Percentiles rank a stretch among this genome's conserved stretches.
Conservation (phyloP, 2,113 vertebrate species). For the Lasiurus borealis region DNA sequence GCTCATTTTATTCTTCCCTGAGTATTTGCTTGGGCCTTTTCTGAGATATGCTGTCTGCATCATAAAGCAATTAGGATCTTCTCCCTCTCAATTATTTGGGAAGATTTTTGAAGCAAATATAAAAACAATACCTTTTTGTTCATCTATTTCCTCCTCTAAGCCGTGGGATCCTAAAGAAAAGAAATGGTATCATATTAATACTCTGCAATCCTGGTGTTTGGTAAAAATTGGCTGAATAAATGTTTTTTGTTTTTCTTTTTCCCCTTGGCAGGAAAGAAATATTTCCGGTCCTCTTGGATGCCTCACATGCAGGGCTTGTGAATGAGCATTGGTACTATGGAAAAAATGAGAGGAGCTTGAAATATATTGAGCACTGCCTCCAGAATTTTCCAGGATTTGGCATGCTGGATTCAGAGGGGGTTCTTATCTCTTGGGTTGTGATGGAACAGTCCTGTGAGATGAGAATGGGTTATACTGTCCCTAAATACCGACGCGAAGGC, state of each 20-base stretch:
- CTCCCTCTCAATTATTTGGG: background rate
- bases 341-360: slow-evolving; percentile 52
- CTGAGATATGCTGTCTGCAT: background rate
- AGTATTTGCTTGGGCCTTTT: background rate
- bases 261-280: background rate
- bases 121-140: background rate
- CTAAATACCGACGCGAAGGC: background rate
- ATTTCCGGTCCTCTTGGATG: background rate
- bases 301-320: background rate
- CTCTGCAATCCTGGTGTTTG: background rate
- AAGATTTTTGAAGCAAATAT: background rate
- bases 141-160: background rate
- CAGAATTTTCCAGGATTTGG: slow-evolving; percentile 33
- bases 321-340: slow-evolving; percentile 44
- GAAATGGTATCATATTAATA: background rate
- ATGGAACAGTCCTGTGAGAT: slow-evolving; percentile 48
- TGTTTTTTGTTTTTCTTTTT: background rate
- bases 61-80: background rate
- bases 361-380: slow-evolving; percentile 30
- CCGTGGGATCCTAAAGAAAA: background rate
- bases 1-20: background rate
- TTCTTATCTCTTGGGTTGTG: background rate
- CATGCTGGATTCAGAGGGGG: background rate
- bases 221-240: slow-evolving; percentile 3
- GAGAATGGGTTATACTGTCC: slow-evolving; percentile 34